Evolutionary conservation across 2,113 vertebrate species (phyloP).

Genomic region (Probosciger aterrimus): DNA sequence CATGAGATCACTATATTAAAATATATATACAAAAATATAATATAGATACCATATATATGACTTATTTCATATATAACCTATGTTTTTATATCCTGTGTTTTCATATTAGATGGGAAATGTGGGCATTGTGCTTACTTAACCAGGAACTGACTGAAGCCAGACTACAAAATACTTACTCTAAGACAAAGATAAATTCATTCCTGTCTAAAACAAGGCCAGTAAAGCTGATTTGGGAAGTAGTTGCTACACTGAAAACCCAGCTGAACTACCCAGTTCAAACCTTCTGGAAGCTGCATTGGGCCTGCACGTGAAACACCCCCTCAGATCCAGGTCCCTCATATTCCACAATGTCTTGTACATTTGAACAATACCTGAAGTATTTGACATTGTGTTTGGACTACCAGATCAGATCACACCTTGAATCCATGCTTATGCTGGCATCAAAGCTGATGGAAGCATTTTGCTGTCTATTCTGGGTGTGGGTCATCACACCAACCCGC

Average conservation of each 20-base stretch:
- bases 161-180: not conserved
- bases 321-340: not conserved
- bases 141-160: not conserved
- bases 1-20: not conserved
- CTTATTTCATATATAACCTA: not conserved
- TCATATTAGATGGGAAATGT: not conserved
- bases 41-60: not conserved
- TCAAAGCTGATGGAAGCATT: not conserved
- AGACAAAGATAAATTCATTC: not conserved
- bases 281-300: not conserved
- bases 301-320: not conserved
- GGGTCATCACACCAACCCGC: not conserved
- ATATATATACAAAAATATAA: not conserved
- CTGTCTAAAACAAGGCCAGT: not conserved
- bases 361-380: not conserved
- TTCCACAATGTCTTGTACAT: fast-evolving
- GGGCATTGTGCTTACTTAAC: not conserved
- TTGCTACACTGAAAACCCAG: not conserved
- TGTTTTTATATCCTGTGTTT: not conserved
- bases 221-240: not conserved
- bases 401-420: not conserved
- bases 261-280: not conserved
- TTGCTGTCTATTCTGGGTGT: not conserved
- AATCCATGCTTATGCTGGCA: not conserved
- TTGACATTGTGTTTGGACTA: not conserved